Percentiles rank a stretch among this genome's conserved stretches.
phyloP scores from a whole-genome alignment of 2,113 vertebrate genomes.

The Heloderma charlesbogerti region DNA sequence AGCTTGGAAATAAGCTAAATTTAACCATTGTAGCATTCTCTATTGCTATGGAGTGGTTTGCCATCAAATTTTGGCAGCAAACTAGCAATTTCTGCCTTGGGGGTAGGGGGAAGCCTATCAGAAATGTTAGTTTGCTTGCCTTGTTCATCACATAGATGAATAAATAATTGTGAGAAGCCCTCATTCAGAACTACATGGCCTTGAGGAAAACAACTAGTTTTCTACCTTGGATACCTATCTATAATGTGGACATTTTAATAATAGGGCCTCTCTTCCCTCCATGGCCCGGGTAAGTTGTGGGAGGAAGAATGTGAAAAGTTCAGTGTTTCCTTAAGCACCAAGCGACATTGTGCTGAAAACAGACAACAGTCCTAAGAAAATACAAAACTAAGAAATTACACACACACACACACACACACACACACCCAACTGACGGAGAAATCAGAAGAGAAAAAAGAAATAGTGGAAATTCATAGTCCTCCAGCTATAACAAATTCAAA shows the following conservation, averaged over 20 bases:
- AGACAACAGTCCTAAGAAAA: background rate
- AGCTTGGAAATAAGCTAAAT: too few relatives aligned
- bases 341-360: background rate
- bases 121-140: background rate
- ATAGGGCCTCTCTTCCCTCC: background rate
- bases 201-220: background rate
- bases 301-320: background rate
- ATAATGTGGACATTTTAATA: background rate
- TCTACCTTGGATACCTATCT: background rate
- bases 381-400: background rate
- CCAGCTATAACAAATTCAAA: background rate
- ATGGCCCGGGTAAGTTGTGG: background rate
- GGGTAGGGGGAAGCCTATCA: background rate
- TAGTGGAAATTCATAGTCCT: conserved; percentile 23
- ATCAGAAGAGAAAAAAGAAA: conserved; percentile 4
- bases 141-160: background rate
- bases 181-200: background rate
- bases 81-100: too few relatives aligned
- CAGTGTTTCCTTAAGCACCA: background rate
- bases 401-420: background rate
- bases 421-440: conserved; percentile 17
- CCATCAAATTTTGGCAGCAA: too few relatives aligned
- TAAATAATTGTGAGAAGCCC: background rate
- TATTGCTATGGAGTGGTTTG: too few relatives aligned
- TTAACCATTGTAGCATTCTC: too few relatives aligned